Evolutionary conservation across 2,113 vertebrate genomes (phyloP).

Genomic region (Phasianus colchicus): DNA sequence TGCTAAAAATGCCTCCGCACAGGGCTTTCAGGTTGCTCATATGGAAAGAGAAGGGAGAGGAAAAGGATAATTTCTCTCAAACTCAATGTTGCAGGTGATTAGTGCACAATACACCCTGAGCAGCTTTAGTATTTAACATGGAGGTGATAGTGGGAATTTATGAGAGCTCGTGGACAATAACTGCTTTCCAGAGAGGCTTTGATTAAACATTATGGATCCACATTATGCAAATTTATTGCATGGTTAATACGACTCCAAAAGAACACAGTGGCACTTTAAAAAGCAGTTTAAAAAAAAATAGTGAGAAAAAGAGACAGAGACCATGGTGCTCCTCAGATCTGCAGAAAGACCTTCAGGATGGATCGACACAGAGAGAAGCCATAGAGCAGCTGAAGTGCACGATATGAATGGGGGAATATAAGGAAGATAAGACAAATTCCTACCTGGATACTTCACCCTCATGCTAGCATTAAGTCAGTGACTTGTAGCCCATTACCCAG

Average conservation of each 20-base stretch:
- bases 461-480: not conserved
- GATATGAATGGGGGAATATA: not conserved
- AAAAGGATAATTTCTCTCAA: slow-evolving; percentile 22
- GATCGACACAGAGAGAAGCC: not conserved
- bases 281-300: slow-evolving; percentile 33
- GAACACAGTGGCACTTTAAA: slow-evolving; percentile 62
- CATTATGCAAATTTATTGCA: slow-evolving; percentile 60
- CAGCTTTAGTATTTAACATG: slow-evolving; percentile 43
- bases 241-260: slow-evolving; percentile 59
- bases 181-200: slow-evolving; percentile 48
- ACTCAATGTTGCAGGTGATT: slow-evolving; percentile 22
- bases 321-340: not conserved
- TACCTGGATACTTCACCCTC: not conserved
- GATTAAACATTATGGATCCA: slow-evolving; percentile 53
- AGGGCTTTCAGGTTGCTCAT: not conserved
- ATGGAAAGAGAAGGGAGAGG: accelerated
- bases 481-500: not conserved
- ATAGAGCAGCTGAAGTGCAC: accelerated
- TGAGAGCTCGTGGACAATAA: slow-evolving; percentile 47
- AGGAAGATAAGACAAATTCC: not conserved
- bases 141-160: slow-evolving; percentile 48
- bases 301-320: not conserved
- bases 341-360: not conserved
- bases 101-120: slow-evolving; percentile 3
- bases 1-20: accelerated